These are phyloP conservation scores for Macroglossus sobrinus DNA, from an alignment of 2,113 vertebrate species.

Conservation along the genomic window DNA sequence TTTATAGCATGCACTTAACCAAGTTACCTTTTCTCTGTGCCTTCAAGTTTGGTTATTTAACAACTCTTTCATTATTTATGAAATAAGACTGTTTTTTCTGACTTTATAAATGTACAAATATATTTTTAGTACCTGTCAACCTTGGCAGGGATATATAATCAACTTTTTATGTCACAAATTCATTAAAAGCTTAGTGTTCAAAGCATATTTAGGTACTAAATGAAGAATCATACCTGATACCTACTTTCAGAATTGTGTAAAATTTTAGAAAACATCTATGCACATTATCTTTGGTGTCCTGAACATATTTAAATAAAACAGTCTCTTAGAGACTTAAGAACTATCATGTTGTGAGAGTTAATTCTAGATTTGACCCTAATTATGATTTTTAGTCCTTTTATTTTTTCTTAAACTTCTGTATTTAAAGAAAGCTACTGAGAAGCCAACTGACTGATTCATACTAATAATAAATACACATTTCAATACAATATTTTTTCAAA, in stretches of 20 bases:
- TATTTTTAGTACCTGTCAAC: not conserved
- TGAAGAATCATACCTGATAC: not conserved
- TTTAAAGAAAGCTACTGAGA: not conserved
- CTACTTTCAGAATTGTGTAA: not conserved
- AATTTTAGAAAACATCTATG: not conserved
- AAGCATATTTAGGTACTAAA: not conserved
- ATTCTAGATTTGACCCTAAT: slow-evolving; percentile 7
- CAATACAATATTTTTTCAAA: not conserved
- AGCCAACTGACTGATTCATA: not conserved
- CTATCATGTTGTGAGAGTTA: not conserved
- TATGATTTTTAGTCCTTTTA: not conserved
- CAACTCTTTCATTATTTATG: not conserved
- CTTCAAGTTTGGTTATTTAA: not conserved
- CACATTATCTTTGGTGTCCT: not conserved
- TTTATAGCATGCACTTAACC: not conserved
- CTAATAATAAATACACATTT: not conserved
- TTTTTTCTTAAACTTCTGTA: not conserved
- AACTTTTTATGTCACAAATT: not conserved
- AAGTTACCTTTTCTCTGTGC: not conserved
- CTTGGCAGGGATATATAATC: not conserved
- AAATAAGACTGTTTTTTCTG: not conserved
- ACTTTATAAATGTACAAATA: not conserved
- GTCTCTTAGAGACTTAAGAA: not conserved
- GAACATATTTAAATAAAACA: not conserved
- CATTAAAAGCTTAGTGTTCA: not conserved